Percentiles rank a stretch among this genome's conserved stretches.
These are phyloP conservation scores for Cenopis cana DNA, from an alignment of 2,888 invertebrate species.

Conservation along the genomic window DNA sequence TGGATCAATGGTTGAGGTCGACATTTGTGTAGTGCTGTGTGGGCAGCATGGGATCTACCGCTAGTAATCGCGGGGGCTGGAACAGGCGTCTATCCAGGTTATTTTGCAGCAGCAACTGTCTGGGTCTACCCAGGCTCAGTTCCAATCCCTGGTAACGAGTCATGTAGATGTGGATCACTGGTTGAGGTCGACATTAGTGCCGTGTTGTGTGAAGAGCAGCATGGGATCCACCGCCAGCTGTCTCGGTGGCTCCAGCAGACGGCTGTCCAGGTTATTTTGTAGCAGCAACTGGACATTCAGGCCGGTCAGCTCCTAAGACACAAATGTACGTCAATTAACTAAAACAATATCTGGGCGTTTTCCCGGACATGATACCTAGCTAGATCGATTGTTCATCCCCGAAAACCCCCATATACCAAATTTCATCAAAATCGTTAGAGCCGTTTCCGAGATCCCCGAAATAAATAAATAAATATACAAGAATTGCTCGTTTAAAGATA, in stretches of 20 bases:
- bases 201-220: conserved; percentile 46
- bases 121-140: too few species aligned
- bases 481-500: too few species aligned
- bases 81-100: conserved; percentile 47
- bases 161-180: neutral
- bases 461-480: too few species aligned
- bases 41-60: conserved; percentile 56
- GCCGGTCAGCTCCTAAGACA: conserved; percentile 58
- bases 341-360: too few species aligned
- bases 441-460: too few species aligned
- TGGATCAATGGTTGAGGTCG: neutral
- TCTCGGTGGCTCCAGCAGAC: conserved; percentile 53
- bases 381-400: too few species aligned
- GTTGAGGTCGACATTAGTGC: neutral
- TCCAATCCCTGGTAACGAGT: too few species aligned
- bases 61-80: conserved; percentile 54
- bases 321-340: neutral
- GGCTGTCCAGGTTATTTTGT: conserved; percentile 52
- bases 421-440: too few species aligned
- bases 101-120: conserved; percentile 56
- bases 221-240: conserved; percentile 55
- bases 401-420: too few species aligned
- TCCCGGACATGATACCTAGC: too few species aligned
- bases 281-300: conserved; percentile 64
- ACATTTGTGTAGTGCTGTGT: neutral